Conservation (phyloP, 2,888 invertebrate species). For the Danaus chrysippus region DNA sequence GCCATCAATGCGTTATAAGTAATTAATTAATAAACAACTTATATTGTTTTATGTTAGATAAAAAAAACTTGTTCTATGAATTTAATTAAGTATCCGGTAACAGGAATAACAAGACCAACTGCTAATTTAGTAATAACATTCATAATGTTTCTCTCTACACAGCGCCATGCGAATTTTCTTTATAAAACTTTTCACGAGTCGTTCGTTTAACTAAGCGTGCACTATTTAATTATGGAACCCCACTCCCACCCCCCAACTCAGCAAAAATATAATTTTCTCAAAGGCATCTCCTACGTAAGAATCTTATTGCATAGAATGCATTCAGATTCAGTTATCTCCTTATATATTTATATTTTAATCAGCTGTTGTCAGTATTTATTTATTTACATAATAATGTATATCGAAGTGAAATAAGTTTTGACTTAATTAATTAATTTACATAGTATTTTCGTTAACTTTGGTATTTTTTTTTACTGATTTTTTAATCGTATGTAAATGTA, state of each 20-base stretch:
- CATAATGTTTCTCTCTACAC: constrained; percentile 37
- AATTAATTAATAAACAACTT: constrained; percentile 11
- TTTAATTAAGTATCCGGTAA: constrained; percentile 37
- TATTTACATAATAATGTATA: no score
- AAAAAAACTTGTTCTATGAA: constrained; percentile 23
- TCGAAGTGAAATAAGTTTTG: no score
- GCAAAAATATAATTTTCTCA: constrained; percentile 45
- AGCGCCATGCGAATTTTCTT: constrained; percentile 45
- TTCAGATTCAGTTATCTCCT: no score
- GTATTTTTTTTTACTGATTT: no score
- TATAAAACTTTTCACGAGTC: constrained; percentile 45
- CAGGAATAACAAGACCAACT: constrained; percentile 42
- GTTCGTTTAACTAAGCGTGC: constrained; percentile 59
- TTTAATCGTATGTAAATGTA: no score
- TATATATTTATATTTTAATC: no score
- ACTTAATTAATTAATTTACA: no score
- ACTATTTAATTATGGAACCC: constrained; percentile 66
- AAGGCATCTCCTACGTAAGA: constrained; percentile 29
- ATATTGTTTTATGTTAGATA: constrained; percentile 8
- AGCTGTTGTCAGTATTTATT: no score
- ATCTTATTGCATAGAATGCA: no score
- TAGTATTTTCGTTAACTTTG: no score
- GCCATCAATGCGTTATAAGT: constrained; percentile 35
- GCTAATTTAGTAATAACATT: constrained; percentile 46
- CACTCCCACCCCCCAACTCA: constrained; percentile 36